Base-by-base conservation (phyloP, 2,888 invertebrate species). In the Orthonychiurus folsomi region DNA sequence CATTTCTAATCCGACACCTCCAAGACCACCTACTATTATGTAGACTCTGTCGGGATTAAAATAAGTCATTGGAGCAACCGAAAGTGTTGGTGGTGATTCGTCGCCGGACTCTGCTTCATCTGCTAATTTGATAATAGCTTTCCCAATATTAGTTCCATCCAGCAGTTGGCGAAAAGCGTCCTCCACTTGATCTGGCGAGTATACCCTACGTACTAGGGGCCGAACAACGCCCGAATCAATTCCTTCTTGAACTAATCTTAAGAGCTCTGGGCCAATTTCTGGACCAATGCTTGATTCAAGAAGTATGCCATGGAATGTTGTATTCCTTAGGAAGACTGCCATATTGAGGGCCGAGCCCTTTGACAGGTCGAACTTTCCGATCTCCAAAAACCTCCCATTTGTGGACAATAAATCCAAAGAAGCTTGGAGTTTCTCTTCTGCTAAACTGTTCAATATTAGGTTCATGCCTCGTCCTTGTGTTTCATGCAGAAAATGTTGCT, bases 311-410 rank as follows among this genome's bases (percentile, higher is more conserved):
- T 97, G 95, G 85, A 97, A 93, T 20, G 93, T 86, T 20, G 92
- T 89, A 78, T 97, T 97, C 78, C 92, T 94, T 74, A 96, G 79
- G 81, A 97, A 94, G 21, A 95, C 77, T 0, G 92, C 84, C 96
- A 97, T 95, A 59, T 95, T 81, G 28, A 93, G 79, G n/a, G 85
- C 80, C 1, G 85, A 85, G 78, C 97, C 89, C 76, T 93, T 93
- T 67, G 93, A 89, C 67, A 97, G 81, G 80, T 97, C 96, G 71
- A 88, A 91, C 79, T 97, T 97, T 74, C 97, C 97, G 75, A 97
- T 97, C 81, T 97, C 97, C 66, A 96, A 82, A 82, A 97, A 97
- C 65, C 94, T 85, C 18, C 95, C 96, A 74, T 82, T 81, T 64
- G 77, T 75, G 2, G 80, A 80, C 50, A 83, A 73, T 60, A 82